Base-by-base conservation (phyloP, 2,888 invertebrate genomes). In the Crossocerus cetratus region DNA sequence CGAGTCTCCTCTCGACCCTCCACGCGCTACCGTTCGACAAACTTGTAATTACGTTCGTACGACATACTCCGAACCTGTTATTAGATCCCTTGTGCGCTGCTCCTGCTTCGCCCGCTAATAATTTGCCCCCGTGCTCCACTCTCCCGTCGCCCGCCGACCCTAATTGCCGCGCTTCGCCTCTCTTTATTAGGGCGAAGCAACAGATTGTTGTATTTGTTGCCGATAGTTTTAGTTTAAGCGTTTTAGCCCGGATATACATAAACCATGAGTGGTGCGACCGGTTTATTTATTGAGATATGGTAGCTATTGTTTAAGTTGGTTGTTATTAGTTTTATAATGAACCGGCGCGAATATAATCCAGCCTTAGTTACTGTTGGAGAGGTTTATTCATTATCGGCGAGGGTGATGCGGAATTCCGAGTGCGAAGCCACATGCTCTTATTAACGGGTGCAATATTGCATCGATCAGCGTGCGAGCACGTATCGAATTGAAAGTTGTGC, bases 1-100 rank as follows among this genome's bases (percentile, higher is more conserved):
- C 65, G 69, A 74, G 63, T 76, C 71, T 67, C 73, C 23, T 58
- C 23, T 58, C 70, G 45, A 20, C 49, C 49, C 8, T 61, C 23
- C 23, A 53, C 21, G 57, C 23, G 42, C 14, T 54, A 44, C 56
- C 11, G 20, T 44, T 55, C 43, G 59, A n/a, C 18, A 55, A 49
- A 23, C 54, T 74, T 69, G 65, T 62, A 74, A 73, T 69, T 69
- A 58, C 63, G 43, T 22, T 8, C 59, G 62, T n/a, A 18, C 42
- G 21, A 22, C 8, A 16, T 54, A 21, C 42, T n/a, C 44, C 44
- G 42, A 54, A 14, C 21, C 54, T 53, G 32, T 65, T 32, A 21
- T 44, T 45, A 14, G 8, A 22, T 23, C 3, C 45, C 16, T 54
- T 4, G 65, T 42, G n/a, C 49, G 49, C 49, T n/a, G 16, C 14